Percentiles rank a stretch among this genome's conserved stretches.
phyloP scores from a whole-genome alignment of 2,113 vertebrate genomes.

The Hydrochoerus hydrochaeris region DNA sequence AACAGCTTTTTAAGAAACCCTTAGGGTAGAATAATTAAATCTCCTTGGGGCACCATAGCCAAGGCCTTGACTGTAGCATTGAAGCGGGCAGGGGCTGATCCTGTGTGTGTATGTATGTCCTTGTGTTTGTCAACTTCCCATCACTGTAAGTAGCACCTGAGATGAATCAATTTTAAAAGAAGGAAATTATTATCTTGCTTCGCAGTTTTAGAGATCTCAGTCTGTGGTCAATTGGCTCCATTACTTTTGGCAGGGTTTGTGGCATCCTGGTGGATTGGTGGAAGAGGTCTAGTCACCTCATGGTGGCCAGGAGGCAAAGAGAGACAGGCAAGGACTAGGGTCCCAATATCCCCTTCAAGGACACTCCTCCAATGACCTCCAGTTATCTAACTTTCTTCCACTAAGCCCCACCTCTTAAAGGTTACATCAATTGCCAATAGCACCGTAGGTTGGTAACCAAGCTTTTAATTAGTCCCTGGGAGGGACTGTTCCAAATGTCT shows the following conservation, averaged over 20 bases:
- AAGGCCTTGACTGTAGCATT: neutral
- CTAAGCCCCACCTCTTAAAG: neutral
- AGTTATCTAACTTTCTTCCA: neutral
- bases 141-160: neutral
- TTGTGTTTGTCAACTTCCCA: neutral
- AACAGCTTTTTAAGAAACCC: neutral
- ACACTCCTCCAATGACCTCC: neutral
- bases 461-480: neutral
- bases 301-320: neutral
- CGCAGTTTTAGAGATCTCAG: neutral
- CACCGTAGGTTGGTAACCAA: neutral
- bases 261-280: neutral
- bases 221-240: neutral
- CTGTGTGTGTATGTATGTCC: neutral
- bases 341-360: neutral
- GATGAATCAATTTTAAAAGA: neutral
- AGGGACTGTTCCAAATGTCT: neutral
- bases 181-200: neutral
- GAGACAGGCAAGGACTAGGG: neutral
- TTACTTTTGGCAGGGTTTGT: neutral
- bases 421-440: neutral
- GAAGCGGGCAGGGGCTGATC: neutral
- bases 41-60: neutral
- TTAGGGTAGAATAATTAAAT: neutral
- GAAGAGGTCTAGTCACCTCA: neutral